phyloP scores from a whole-genome alignment of 2,797 vertebrate species.

The Coracias cyanogaster region DNA sequence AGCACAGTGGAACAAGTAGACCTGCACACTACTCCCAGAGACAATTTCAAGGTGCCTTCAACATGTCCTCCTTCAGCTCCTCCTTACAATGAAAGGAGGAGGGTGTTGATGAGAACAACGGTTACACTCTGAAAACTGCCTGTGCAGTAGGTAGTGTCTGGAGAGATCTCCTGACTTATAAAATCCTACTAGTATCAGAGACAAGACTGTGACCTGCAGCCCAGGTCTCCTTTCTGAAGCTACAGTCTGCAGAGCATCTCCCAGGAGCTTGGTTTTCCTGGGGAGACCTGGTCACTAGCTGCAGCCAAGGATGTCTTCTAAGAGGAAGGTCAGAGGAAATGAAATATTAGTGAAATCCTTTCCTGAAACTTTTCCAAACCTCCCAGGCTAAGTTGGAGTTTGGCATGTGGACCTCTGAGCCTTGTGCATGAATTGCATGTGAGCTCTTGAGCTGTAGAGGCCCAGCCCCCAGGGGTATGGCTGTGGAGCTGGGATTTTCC shows the following conservation, averaged over 20 bases:
- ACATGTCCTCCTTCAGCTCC: background rate
- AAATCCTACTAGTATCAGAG: background rate
- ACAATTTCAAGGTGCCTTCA: background rate
- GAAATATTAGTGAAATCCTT: conserved; percentile 56
- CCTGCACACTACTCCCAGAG: background rate
- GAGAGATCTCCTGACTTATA: background rate
- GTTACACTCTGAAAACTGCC: background rate
- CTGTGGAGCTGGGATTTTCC: background rate
- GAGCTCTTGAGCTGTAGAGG: background rate
- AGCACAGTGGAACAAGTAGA: background rate
- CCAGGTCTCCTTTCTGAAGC: background rate
- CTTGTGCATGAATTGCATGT: conserved; percentile 62
- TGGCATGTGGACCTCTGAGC: conserved; percentile 41
- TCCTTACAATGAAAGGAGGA: background rate
- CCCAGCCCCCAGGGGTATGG: background rate
- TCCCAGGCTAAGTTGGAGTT: conserved; percentile 1
- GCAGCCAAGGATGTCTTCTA: background rate
- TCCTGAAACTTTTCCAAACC: conserved; percentile 60
- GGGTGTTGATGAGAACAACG: background rate
- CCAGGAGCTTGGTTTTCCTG: background rate
- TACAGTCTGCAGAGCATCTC: background rate
- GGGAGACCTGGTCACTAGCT: background rate
- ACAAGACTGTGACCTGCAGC: background rate
- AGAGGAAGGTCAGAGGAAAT: conserved; percentile 46
- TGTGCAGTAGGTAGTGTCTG: background rate